Conservation (phyloP, 2,888 invertebrate species). For the Marronus borbonicus region DNA sequence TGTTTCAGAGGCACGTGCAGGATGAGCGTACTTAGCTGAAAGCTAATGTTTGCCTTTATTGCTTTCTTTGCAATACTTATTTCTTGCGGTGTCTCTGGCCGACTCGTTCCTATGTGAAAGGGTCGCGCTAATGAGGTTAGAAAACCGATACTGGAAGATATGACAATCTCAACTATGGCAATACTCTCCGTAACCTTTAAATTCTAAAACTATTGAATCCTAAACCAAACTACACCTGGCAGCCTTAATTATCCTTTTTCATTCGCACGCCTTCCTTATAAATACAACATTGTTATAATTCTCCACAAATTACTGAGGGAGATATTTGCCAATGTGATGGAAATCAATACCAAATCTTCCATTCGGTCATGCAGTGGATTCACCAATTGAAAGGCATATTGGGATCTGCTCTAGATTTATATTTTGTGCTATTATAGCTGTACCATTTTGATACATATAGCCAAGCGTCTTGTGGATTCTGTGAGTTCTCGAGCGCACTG, state of each 20-base stretch:
- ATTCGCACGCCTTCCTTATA: constrained; percentile 21
- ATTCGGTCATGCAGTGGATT: constrained; percentile 63
- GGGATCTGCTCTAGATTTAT: constrained; percentile 67
- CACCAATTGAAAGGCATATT: constrained; percentile 59
- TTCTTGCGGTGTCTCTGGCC: constrained; percentile 70
- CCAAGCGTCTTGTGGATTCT: constrained; percentile 65
- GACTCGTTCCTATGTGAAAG: constrained; percentile 62
- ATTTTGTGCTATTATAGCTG: constrained; percentile 63
- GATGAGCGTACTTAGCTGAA: constrained; percentile 74
- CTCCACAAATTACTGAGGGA: constrained; percentile 30
- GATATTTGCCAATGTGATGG: constrained; percentile 66
- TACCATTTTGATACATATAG: constrained; percentile 60
- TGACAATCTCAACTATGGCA: constrained; percentile 61
- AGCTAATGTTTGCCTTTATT: constrained; percentile 70
- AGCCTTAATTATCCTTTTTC: constrained; percentile 22
- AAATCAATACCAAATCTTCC: constrained; percentile 56
- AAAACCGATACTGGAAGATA: constrained; percentile 69
- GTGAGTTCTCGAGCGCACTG: constrained; percentile 65
- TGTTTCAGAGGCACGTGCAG: constrained; percentile 92
- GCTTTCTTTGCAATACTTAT: constrained; percentile 63
- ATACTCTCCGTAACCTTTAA: constrained; percentile 47
- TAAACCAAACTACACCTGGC: background rate
- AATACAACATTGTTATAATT: constrained; percentile 14
- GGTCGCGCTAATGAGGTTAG: constrained; percentile 63
- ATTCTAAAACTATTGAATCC: constrained; percentile 5